Evolutionary conservation across 92 coral and sea anemone species (phyloP), one percentile per base, ranked within the genome.

Genomic region (Muricea muricata): DNA sequence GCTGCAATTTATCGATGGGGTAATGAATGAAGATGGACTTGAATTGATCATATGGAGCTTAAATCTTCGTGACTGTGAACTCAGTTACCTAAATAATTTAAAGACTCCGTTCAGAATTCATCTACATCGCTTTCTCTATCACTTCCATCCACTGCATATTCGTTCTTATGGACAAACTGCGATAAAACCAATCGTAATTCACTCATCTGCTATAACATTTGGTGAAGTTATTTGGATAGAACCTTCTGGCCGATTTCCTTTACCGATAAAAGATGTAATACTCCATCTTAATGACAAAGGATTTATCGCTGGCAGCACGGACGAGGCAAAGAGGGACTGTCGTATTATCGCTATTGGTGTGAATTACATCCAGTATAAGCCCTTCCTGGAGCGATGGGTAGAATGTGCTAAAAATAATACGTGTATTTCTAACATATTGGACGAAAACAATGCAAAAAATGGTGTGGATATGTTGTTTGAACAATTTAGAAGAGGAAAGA

Each of bases 151-250:
- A 0, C 28, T 60, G 30, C 68, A 60, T 29, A 6, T 60, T 11
- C 68, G 68, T 23, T 24, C 1, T 28, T 60, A 60, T 14, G 14
- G 4, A 4, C 26, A 23, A 29, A 60, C 9, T 23, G 68, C 68
- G 12, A 3, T 60, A 60, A 60, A 60, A 18, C 68, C 68, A 29
- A 60, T 60, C 33, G 33, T 60, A 6, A 23, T 60, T 31, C 32
- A 60, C 12, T 60, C 68, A 0, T 31, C 32, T 21, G 32, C 68
- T 60, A 31, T 24, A 1, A 60, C 68, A 28, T 60, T 11, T 60
- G 68, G 68, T 60, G 68, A 60, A 60, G 34, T 60, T 60, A 29
- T 60, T 25, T 60, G 68, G 68, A 29, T 60, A 24, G 68, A 60
- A 60, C 68, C 68, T 60, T 24, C 0, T 5, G 28, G 3, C 7